Evolutionary conservation across 2,888 invertebrate species (phyloP).

Genomic region (Drosophila demipolita): DNA sequence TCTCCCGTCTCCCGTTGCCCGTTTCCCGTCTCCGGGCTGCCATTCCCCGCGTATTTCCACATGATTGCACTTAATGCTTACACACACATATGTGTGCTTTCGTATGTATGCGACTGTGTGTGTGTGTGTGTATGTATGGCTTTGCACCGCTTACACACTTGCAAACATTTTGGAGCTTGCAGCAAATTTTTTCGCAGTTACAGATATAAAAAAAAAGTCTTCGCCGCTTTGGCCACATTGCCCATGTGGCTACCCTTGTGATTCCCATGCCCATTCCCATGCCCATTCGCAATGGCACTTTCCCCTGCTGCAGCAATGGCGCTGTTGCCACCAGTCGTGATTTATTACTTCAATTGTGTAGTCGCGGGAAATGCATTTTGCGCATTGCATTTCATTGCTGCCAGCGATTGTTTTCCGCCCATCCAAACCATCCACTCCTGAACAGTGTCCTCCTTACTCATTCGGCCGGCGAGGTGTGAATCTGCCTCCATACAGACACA

Average conservation of each 20-base stretch:
- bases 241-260: conserved; percentile 35
- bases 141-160: conserved; percentile 18
- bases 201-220: conserved; percentile 30
- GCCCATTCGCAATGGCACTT: not conserved
- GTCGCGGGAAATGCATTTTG: conserved; percentile 78
- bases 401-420: conserved; percentile 67
- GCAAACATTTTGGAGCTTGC: conserved; percentile 40
- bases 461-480: conserved; percentile 65
- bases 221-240: conserved; percentile 45
- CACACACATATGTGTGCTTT: conserved; percentile 30
- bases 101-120: not conserved
- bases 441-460: conserved; percentile 7
- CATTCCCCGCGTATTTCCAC: conserved; percentile 74
- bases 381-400: conserved; percentile 79
- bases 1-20: conserved; percentile 15
- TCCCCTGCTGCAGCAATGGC: not conserved
- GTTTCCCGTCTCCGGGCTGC: conserved; percentile 43
- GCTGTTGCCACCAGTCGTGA: conserved; percentile 56
- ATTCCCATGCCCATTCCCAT: not conserved
- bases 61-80: conserved; percentile 75
- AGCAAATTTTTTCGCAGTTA: conserved; percentile 46
- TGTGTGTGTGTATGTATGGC: conserved; percentile 11
- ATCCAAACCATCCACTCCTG: not conserved
- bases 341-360: conserved; percentile 80
- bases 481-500: conserved; percentile 51